Evolutionary conservation across 2,113 vertebrate species (phyloP).

Genomic region (Pedionomus torquatus): DNA sequence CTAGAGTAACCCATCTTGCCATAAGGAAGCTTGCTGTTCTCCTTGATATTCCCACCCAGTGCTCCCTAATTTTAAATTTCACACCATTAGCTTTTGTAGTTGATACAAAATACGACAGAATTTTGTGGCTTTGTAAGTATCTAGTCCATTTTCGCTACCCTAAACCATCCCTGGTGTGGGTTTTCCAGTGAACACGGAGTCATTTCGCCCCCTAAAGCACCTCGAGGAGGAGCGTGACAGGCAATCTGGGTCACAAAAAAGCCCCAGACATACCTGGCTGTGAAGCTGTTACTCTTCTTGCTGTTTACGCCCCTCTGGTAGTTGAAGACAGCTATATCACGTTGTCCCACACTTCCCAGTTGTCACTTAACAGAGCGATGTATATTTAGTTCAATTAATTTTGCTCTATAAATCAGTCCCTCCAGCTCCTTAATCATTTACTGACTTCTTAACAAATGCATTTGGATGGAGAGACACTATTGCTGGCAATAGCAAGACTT

Average conservation of each 20-base stretch:
- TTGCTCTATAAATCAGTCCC: conserved; percentile 48
- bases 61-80: not conserved
- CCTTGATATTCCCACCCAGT: not conserved
- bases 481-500: conserved; percentile 22
- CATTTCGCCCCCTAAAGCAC: not conserved
- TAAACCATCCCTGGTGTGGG: too few species aligned
- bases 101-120: not conserved
- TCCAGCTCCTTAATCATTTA: conserved; percentile 68
- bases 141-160: not conserved
- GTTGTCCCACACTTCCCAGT: conserved; percentile 9
- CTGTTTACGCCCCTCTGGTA: not conserved
- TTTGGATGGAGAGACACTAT: conserved; percentile 47
- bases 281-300: not conserved
- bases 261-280: not conserved
- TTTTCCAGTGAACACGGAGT: accelerated
- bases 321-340: not conserved
- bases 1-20: not conserved
- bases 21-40: not conserved
- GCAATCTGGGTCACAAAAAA: not conserved
- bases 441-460: conserved; percentile 60
- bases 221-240: accelerated
- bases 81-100: not conserved
- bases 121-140: not conserved
- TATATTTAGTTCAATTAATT: conserved; percentile 64
- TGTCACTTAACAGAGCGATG: not conserved